A percentile compares a stretch with the other conserved stretches of the same genome.
phyloP scores from a whole-genome alignment of 2,113 vertebrate genomes.

The Lepisosteus oculatus region DNA sequence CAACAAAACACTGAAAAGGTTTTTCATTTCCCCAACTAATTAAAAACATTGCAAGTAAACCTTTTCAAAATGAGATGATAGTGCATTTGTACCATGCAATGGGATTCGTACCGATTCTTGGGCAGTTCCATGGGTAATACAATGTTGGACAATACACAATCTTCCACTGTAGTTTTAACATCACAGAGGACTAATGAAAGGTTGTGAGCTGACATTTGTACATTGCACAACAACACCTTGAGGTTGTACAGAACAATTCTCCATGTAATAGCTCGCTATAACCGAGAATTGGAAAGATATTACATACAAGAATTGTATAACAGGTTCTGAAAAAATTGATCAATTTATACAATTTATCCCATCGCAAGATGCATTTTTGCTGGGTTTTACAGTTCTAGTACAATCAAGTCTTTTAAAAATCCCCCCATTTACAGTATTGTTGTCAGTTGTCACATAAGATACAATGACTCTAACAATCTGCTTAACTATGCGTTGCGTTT shows the following conservation, averaged over 20 bases:
- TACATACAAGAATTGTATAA: constrained; percentile 20
- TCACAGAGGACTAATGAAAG: too few relatives aligned
- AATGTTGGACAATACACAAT: too few relatives aligned
- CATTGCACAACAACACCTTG: constrained; percentile 23
- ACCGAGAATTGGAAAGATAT: not conserved
- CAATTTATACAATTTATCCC: constrained; percentile 6
- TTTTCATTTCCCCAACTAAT: not conserved
- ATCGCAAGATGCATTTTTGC: constrained; percentile 14
- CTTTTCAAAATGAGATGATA: constrained; percentile 28
- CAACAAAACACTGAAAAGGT: constrained; percentile 22
- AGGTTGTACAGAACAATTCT: constrained; percentile 32
- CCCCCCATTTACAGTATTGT: too few relatives aligned
- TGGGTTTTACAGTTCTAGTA: constrained; percentile 1
- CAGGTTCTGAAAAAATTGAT: constrained; percentile 16
- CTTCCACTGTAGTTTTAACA: too few relatives aligned
- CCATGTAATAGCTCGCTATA: constrained; percentile 22
- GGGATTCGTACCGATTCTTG: constrained; percentile 20
- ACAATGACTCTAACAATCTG: not conserved
- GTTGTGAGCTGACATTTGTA: constrained; percentile 35
- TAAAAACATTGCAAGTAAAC: constrained; percentile 30
- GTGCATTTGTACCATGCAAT: constrained; percentile 54
- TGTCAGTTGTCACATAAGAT: too few relatives aligned
- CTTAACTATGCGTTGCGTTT: constrained; percentile 20
- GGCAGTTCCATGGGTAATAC: too few relatives aligned
- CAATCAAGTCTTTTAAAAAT: too few relatives aligned